These are phyloP conservation scores for Scaptomyza polygonia DNA, from an alignment of 2,888 invertebrate species.

Conservation along the genomic window DNA sequence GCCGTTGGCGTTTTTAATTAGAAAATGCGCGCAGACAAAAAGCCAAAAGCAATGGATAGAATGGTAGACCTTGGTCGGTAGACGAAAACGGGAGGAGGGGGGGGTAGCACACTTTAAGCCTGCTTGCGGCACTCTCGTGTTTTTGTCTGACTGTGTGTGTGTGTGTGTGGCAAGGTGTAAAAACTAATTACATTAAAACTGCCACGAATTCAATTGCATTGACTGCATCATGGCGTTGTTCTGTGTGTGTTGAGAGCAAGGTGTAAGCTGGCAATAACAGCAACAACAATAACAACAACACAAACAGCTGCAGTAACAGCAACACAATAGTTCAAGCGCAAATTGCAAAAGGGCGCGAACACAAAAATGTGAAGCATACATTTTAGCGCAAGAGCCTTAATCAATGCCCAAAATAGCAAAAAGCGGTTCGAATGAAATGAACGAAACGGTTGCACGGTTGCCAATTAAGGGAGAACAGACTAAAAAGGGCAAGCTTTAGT, in stretches of 20 bases:
- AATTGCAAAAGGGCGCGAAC: constrained; percentile 28
- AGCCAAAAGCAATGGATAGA: constrained; percentile 11
- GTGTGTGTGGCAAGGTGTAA: constrained; percentile 67
- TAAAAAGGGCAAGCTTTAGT: background rate
- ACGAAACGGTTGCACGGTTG: background rate
- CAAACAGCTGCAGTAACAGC: constrained; percentile 7
- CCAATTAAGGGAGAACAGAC: background rate
- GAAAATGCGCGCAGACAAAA: constrained; percentile 62
- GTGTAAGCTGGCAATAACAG: constrained; percentile 34
- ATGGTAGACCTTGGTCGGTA: background rate
- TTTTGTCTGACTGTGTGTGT: background rate
- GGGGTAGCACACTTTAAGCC: constrained; percentile 8
- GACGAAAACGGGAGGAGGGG: too few species aligned
- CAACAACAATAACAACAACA: constrained; percentile 29
- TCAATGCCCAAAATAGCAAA: constrained; percentile 53
- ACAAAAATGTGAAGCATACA: constrained; percentile 56
- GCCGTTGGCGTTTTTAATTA: constrained; percentile 73
- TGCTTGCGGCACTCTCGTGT: background rate
- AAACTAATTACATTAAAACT: constrained; percentile 79
- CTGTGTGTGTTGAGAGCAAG: constrained; percentile 26
- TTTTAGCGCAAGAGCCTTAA: constrained; percentile 60
- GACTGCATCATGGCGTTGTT: constrained; percentile 36
- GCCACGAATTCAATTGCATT: constrained; percentile 78
- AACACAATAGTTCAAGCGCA: constrained; percentile 15
- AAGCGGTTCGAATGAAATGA: background rate